Conservation (phyloP, 2,888 invertebrate species). For the Phortica okadai region DNA sequence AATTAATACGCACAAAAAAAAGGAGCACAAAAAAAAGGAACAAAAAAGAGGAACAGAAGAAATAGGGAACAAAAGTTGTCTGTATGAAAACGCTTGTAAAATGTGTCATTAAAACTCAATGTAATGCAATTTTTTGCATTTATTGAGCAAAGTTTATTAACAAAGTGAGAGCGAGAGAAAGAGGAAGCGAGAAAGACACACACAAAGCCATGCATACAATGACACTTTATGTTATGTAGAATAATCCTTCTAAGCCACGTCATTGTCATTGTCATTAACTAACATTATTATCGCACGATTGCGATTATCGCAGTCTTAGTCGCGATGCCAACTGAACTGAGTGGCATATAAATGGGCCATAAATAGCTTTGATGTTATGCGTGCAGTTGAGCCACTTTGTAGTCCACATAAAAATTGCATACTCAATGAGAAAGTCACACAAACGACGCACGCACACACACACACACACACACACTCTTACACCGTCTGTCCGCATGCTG, state of each 20-base stretch:
- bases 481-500: background rate
- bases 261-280: conserved; percentile 20
- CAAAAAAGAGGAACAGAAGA: background rate
- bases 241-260: conserved; percentile 19
- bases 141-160: no score
- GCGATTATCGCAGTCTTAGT: background rate
- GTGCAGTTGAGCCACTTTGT: conserved; percentile 8
- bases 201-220: background rate
- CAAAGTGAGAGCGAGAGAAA: no score
- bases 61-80: background rate
- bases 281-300: conserved; percentile 13
- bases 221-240: background rate
- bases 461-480: background rate
- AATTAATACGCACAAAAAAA: background rate
- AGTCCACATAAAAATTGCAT: background rate
- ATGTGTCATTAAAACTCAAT: no score
- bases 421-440: background rate
- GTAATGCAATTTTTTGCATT: no score
- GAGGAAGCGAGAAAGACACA: background rate
- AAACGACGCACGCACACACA: no score
- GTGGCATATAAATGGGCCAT: conserved; percentile 22
- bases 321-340: background rate
- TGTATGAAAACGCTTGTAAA: no score
- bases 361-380: conserved; percentile 16
- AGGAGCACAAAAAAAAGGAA: background rate